Base-by-base conservation (phyloP, 2,113 vertebrate species). In the Euleptes europaea region DNA sequence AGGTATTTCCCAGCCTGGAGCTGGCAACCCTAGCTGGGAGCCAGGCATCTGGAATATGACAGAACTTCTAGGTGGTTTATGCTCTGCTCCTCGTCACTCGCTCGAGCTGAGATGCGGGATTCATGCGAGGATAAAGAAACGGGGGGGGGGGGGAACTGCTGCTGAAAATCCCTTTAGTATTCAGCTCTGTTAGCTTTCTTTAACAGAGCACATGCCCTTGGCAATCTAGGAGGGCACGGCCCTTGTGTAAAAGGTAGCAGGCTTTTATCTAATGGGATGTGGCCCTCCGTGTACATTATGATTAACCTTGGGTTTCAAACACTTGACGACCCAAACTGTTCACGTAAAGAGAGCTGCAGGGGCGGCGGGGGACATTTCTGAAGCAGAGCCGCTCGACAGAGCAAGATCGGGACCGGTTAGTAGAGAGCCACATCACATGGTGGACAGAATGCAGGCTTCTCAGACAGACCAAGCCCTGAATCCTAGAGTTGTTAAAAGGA, bases 171-270 rank as follows among this genome's bases (percentile, higher is more conserved):
- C 54, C 26, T 31, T 83, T 91, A 83, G 10, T 7, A 84, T 92
- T 92, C 51, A 33, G 3, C 78, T 91, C 76, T n/a, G 35, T 78
- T 92, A 88, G 26, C 74, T 88, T 83, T 88, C 88, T 51, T 85
- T 76, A 88, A 54, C 76, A 80, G 0, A 2, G 40, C 38, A 12
- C 1, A 69, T 86, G 84, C 92, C 21, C 72, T 89, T 38, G 81
- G 86, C 91, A 91, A 88, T 54, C 66, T 84, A 82, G 35, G 4
- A 86, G 75, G 28, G 1, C 51, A 78, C 0, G 1, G 51, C 35
- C 83, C 44, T 83, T 82, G 73, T 69, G 57, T 74, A 35, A 80
- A 57, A 78, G 9, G 12, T 78, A 80, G 5, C 23, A 81, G 63
- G 78, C 14, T 84, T 89, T 80, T 72, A n/a, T 63, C 80, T 86